Conservation (phyloP, 2,888 invertebrate genomes). For the Anagyrus pseudococci region DNA sequence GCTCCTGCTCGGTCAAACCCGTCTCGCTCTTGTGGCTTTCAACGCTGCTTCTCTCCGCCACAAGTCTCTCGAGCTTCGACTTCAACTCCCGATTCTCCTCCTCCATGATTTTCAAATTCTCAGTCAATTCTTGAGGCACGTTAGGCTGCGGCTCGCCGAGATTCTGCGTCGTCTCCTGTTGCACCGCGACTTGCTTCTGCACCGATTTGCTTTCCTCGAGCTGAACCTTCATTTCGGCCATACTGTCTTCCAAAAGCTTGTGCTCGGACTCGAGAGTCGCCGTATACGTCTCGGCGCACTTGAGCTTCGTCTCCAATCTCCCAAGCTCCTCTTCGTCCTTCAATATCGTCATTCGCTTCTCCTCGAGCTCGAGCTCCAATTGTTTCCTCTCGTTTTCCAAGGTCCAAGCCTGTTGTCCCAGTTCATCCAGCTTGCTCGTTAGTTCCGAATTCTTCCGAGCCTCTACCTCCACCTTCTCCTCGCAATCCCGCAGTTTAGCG, state of each 20-base stretch:
- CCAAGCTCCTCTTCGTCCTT: slow-evolving; percentile 10
- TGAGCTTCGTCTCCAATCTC: neutral
- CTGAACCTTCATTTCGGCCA: slow-evolving; percentile 31
- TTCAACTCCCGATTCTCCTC: slow-evolving; percentile 32
- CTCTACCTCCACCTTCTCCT: too few species aligned
- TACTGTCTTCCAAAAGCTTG: slow-evolving; percentile 20
- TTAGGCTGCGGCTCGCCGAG: too few species aligned
- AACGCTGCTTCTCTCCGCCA: neutral
- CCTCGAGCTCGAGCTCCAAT: neutral
- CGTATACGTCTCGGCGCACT: slow-evolving; percentile 23
- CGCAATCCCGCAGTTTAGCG: too few species aligned
- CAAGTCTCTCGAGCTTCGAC: neutral
- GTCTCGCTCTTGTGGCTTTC: neutral
- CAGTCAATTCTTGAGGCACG: too few species aligned
- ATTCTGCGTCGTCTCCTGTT: slow-evolving; percentile 18
- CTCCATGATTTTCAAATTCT: too few species aligned
- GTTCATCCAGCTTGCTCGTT: too few species aligned
- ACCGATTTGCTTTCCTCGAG: slow-evolving; percentile 42
- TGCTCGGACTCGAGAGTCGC: slow-evolving; percentile 31
- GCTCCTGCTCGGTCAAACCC: slow-evolving; percentile 12
- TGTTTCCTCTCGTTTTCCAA: neutral
- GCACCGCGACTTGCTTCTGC: too few species aligned
- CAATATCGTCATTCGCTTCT: slow-evolving; percentile 3
- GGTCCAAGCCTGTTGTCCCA: too few species aligned
- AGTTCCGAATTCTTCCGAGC: too few species aligned